A percentile compares a stretch with the other conserved stretches of the same genome.
These are phyloP conservation scores for Oryctolagus cuniculus DNA, from an alignment of 2,113 vertebrate species.

Conservation along the genomic window DNA sequence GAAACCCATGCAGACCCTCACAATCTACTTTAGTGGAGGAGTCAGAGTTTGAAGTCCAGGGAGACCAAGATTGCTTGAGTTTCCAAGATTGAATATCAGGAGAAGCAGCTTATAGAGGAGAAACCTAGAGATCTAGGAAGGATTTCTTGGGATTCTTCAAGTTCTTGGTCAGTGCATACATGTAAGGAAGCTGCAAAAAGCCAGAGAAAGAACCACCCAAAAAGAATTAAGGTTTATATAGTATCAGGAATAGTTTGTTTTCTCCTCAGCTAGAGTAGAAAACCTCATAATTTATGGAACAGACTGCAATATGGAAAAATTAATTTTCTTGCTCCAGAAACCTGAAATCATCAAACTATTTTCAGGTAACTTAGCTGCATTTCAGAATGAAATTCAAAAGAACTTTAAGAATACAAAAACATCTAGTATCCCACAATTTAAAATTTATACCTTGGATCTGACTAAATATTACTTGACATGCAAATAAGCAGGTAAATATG, in stretches of 20 bases:
- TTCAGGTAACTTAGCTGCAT: background rate
- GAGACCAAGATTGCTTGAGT: background rate
- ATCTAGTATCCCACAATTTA: background rate
- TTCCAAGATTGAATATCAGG: background rate
- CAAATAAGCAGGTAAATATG: background rate
- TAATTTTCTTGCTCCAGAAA: background rate
- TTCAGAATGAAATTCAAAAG: slow-evolving; percentile 18
- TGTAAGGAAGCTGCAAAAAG: background rate
- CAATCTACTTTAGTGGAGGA: background rate
- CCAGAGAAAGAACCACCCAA: background rate
- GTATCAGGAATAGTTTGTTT: background rate
- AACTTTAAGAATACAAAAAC: background rate
- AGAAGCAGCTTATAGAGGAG: background rate
- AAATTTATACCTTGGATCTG: background rate
- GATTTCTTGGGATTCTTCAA: background rate
- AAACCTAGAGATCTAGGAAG: background rate
- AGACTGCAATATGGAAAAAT: background rate
- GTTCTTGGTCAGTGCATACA: background rate
- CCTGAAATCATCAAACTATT: slow-evolving; percentile 5
- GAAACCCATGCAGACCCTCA: background rate
- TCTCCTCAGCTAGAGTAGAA: background rate
- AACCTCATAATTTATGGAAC: background rate
- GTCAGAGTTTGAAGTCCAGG: background rate
- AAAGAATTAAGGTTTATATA: background rate
- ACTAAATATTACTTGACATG: background rate